These are phyloP conservation scores for Caenorhabditis plicata DNA, from an alignment of 2,888 invertebrate genomes.

Conservation along the genomic window DNA sequence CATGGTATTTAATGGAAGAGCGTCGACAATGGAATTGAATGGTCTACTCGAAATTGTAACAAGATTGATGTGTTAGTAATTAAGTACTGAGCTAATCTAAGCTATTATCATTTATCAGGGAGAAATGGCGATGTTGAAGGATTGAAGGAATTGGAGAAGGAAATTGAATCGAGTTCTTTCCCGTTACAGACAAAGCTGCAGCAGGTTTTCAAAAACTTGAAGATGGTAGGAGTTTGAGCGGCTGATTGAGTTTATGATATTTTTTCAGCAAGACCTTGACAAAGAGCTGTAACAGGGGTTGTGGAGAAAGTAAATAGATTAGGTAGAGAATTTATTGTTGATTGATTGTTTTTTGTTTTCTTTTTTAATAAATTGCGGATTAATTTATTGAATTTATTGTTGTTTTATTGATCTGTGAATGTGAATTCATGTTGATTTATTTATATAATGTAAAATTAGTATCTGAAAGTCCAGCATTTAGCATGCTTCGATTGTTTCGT, in stretches of 20 bases:
- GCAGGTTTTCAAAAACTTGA: slow-evolving; percentile 22
- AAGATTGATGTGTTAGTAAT: slow-evolving; percentile 17
- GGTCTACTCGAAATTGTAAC: slow-evolving; percentile 20
- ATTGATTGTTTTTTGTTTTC: slow-evolving; percentile 2
- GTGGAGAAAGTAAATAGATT: slow-evolving; percentile 10
- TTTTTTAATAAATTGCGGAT: slow-evolving; percentile 9
- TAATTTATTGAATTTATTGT: background rate
- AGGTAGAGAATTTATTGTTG: slow-evolving; percentile 6
- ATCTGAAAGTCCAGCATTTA: slow-evolving; percentile 6
- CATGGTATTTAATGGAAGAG: slow-evolving; percentile 26
- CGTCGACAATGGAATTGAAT: slow-evolving; percentile 26
- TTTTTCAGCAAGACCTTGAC: slow-evolving; percentile 9
- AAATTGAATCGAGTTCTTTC: slow-evolving; percentile 22
- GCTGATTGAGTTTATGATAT: too few relatives aligned
- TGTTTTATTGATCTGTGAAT: too few relatives aligned
- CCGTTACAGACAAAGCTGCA: slow-evolving; percentile 25
- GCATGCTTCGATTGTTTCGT: too few relatives aligned
- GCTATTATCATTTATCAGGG: slow-evolving; percentile 8
- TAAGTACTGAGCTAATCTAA: background rate
- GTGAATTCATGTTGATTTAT: too few relatives aligned
- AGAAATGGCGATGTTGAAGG: slow-evolving; percentile 14
- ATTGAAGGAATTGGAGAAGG: slow-evolving; percentile 8
- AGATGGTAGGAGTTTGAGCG: too few relatives aligned
- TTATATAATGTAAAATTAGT: slow-evolving; percentile 1
- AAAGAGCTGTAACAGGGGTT: slow-evolving; percentile 6